phyloP scores from a whole-genome alignment of 2,113 vertebrate species.

The Fulmarus glacialis region DNA sequence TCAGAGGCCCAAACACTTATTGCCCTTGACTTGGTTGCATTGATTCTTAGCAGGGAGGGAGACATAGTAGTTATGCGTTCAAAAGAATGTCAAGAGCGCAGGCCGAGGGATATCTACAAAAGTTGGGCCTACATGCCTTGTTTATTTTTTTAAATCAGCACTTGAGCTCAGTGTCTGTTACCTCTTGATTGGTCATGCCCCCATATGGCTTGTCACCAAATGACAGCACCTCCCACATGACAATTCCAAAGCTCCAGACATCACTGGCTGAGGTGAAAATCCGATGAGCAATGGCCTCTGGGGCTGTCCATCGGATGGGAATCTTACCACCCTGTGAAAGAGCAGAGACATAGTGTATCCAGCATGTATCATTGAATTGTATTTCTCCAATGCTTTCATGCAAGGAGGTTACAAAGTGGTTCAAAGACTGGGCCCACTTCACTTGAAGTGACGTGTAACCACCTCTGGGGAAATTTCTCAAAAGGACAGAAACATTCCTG shows the following conservation, averaged over 20 bases:
- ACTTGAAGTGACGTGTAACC: neutral
- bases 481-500: neutral
- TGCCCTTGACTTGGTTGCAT: neutral
- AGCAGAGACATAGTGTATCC: neutral
- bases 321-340: conserved; percentile 78
- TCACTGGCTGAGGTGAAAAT: conserved; percentile 82
- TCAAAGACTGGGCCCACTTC: neutral
- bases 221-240: conserved; percentile 84
- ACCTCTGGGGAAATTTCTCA: neutral
- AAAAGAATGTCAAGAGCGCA: neutral
- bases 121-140: neutral
- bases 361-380: neutral
- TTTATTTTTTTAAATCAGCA: neutral
- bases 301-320: conserved; percentile 83
- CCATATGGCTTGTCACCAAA: conserved; percentile 84
- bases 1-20: neutral
- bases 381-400: neutral
- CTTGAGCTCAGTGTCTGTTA: conserved; percentile 15
- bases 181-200: conserved; percentile 84
- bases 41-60: neutral
- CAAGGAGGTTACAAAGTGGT: neutral
- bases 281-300: conserved; percentile 80
- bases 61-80: accelerated
- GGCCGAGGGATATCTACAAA: neutral
- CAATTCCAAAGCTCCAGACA: conserved; percentile 84